Evolutionary conservation across 2,888 invertebrate species (phyloP), one percentile per base, ranked within the genome.

Genomic region (Dolomedes plantarius): DNA sequence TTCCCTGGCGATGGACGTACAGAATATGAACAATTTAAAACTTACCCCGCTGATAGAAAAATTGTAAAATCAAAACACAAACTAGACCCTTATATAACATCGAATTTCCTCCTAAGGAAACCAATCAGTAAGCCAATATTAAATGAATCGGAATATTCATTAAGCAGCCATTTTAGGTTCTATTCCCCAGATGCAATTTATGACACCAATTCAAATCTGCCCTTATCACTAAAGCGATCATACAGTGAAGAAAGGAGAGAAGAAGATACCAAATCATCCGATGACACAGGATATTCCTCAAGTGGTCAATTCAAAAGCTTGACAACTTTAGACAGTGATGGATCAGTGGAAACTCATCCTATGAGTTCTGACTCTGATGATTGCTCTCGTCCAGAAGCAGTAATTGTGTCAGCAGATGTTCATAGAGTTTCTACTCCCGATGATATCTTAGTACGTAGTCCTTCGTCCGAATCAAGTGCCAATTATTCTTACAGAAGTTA

Each of bases 361-460:
- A 86, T 86, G 80, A 86, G 86, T 75, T 80, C 86, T 0, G 86
- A 86, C 67, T 86, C 85, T 1, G 86, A 86, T 39, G 79, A 79
- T 11, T 71, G 36, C 46, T 77, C 79, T 5, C 78, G 69, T 36
- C 86, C 86, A 27, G 80, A 86, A 72, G 79, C 80, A 50, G 86
- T 86, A 23, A 36, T 86, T n/a, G 86, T 86, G 13, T 86, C 86
- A 16, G 86, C 75, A 1, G 86, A 86, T 36, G 86, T 86, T 16
- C 86, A 86, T 39, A 69, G 86, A 27, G 86, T 76, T 50, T 86
- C 86, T 13, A 71, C 71, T 50, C 86, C 86, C 0, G 80, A 86
- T 39, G 86, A 86, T 77, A 78, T 86, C 19, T 78, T 86, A 23
- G 86, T 86, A 29, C 56, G 80, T 36, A 50, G 75, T 5, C 71